Evolutionary conservation across 2,888 invertebrate species (phyloP), one percentile per base, ranked within the genome.

Genomic region (Pseudanteris insignis): DNA sequence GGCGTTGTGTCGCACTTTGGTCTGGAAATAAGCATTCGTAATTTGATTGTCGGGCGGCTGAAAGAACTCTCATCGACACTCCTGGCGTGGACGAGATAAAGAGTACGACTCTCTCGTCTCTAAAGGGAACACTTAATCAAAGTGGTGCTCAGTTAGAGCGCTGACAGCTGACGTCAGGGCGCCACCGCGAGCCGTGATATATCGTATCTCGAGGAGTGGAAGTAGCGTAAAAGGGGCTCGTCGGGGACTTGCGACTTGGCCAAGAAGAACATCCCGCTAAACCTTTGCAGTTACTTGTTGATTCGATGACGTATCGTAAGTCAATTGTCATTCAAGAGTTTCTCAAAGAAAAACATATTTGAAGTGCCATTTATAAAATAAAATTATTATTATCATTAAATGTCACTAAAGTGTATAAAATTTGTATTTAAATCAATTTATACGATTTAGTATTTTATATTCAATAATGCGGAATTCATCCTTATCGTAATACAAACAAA

Each of bases 91-190:
- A 67, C 68, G 65, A 66, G 61, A 34, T 67, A 68, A 69, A 67
- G 67, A 71, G 71, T 71, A 55, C 70, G 68, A 67, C 71, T 70
- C 70, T 69, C 69, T 63, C 65, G 65, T 59, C 51, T 64, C 53
- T 64, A 59, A 66, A 67, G 69, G 67, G 70, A 72, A 72, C 74
- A 72, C 74, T 76, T 74, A 72, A 76, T 76, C 71, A 70, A 68
- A 76, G 73, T 73, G 72, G 74, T 72, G 70, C 75, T 77, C 74
- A 73, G 71, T 76, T 78, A 75, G 73, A 73, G 58, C 64, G 71
- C 63, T 74, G 77, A 78, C 76, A 75, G 71, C 66, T 69, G 70
- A 71, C 71, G 76, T 76, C 76, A 73, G 67, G 67, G 68, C 47
- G 57, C 60, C 34, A 60, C 63, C 50, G 63, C 63, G 60, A 53